Evolutionary conservation across 92 coral and sea anemone genomes (phyloP), one percentile per base, ranked within the genome.

Genomic region (Nematostella vectensis): DNA sequence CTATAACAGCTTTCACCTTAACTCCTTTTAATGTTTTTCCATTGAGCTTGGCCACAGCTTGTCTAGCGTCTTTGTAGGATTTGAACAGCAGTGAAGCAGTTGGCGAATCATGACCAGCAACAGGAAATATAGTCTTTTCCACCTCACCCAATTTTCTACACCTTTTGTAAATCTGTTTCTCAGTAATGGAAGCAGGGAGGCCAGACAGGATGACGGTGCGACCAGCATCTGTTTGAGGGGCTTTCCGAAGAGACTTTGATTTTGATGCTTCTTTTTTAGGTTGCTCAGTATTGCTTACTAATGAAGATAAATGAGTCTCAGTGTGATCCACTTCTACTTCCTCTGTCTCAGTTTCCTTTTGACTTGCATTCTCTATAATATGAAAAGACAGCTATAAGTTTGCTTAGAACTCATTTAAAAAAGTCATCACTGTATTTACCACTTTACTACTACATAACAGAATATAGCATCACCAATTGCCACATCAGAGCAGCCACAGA

Each of bases 141-240:
- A 93, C 37, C 47, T 77, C 69, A 9, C 91, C 88, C 38, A 68
- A 25, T 51, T 77, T 78, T 18, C 83, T 74, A 30, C 88, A 82
- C 37, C 74, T 70, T 65, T 93, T 87, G 30, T 80, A 61, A 12
- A 93, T 61, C 38, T 93, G 78, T 56, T 82, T 93, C 47, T 61
- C 27, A 15, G 83, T 69, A 30, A 79, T 47, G 1, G 47, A 69
- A 22, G 74, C 37, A 29, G 88, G 60, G 11, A 93, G 63, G 27
- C 91, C 95, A 33, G 72, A 55, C 15, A 93, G 23, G 15, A 71
- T 78, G n/a, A 93, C 69, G 24, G 93, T 87, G 30, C 85, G 63
- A 13, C 96, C 99, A 53, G 77, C 71, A 48, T 81, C 82, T 48
- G 61, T 63, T 39, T 62, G 68, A 2, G 88, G 64, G 1, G 47